Evolutionary conservation across 2,113 vertebrate species (phyloP), one percentile per base, ranked within the genome.

Genomic region (Triplophysa tibetana): DNA sequence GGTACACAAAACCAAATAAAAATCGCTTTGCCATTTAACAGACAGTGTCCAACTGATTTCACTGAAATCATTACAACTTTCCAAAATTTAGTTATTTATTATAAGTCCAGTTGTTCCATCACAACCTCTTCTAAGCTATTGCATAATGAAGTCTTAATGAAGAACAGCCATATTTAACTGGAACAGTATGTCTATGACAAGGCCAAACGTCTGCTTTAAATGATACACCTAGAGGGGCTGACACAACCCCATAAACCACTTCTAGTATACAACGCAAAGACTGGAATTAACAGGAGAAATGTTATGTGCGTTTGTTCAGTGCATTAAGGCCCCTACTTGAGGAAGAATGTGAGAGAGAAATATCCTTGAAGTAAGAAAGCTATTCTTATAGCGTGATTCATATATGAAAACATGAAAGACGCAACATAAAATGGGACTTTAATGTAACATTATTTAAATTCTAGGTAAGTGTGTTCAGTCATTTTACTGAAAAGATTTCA

Each of bases 91-190:
- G 77, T 48, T 73, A 69, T 85, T 84, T 84, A 78, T 24, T 24
- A 24, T 2, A 74, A 80, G 66, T 82, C 84, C 85, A 82, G 85
- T 84, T 61, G 83, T 85, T 82, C 65, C 80, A 72, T 79, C 80
- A 75, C 85, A 81, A 87, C 86, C 85, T 85, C 82, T 82, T 81
- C 77, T 83, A 82, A 88, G 88, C 79, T 81, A 82, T 88, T 70
- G 70, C 83, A 88, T 73, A 81, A 87, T 82, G 72, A 48, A 75
- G 70, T 60, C 67, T 9, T 90, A 90, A 91, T 90, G 77, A 88
- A 68, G 78, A 90, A 84, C 90, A 89, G 80, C 78, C 60, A 78
- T 73, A 26, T 81, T 78, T 77, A 89, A 89, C 70, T 65, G n/a
- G 78, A 86, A 87, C 86, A 88, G 82, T 75, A 83, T 54, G 62